Conservation (phyloP, 2,888 invertebrate species). For the Drosophila dives region DNA sequence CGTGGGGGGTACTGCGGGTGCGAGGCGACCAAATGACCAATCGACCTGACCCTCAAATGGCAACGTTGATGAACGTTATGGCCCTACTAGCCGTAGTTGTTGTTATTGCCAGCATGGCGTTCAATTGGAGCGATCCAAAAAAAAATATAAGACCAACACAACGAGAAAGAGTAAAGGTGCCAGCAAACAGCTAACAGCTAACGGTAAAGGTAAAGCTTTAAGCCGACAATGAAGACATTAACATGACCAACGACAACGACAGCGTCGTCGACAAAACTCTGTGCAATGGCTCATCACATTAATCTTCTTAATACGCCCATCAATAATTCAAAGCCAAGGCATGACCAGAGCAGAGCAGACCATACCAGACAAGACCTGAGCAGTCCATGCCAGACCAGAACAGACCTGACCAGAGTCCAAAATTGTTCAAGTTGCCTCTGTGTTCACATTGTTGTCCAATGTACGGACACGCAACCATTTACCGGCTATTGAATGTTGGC, state of each 20-base stretch:
- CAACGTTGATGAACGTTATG: slow-evolving; percentile 73
- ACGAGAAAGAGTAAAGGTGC: slow-evolving; percentile 12
- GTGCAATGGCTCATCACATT: slow-evolving; percentile 74
- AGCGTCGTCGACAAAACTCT: slow-evolving; percentile 69
- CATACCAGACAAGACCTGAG: slow-evolving; percentile 15
- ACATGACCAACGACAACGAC: slow-evolving; percentile 71
- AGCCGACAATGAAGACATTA: slow-evolving; percentile 81
- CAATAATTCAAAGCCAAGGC: slow-evolving; percentile 79
- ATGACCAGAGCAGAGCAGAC: slow-evolving; percentile 62
- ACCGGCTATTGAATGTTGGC: slow-evolving; percentile 40
- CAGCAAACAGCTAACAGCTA: slow-evolving; percentile 43
- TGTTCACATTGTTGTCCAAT: slow-evolving; percentile 35
- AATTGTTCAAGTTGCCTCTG: slow-evolving; percentile 33
- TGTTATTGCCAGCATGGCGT: slow-evolving; percentile 31
- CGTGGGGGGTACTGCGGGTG: background rate
- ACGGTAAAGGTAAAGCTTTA: slow-evolving; percentile 70
- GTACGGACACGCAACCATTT: slow-evolving; percentile 64
- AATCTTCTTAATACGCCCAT: slow-evolving; percentile 80
- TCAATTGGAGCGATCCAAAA: slow-evolving; percentile 61
- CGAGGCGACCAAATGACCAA: slow-evolving; percentile 68
- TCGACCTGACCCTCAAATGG: slow-evolving; percentile 67
- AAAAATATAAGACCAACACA: background rate
- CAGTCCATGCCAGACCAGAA: slow-evolving; percentile 48
- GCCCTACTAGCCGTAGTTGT: slow-evolving; percentile 31
- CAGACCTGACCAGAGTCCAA: slow-evolving; percentile 32